These are phyloP conservation scores for Calephelis nemesis DNA, from an alignment of 1,140 invertebrate genomes.

Conservation along the genomic window DNA sequence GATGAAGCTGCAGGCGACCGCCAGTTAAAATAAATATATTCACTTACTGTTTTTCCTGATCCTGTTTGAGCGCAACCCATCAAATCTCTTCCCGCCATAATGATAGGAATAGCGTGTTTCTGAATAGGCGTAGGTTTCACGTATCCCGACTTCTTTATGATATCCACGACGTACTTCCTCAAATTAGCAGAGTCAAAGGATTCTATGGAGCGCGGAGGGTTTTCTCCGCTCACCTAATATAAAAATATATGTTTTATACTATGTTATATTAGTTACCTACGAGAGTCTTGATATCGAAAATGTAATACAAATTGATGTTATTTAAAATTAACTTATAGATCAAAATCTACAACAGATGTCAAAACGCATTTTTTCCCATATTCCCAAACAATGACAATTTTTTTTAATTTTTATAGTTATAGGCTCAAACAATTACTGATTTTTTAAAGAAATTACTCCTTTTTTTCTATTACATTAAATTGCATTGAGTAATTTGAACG, in stretches of 20 bases:
- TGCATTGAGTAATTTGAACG: no score
- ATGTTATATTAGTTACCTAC: no score
- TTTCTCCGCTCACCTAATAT: constrained; percentile 82
- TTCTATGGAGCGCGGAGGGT: constrained; percentile 82
- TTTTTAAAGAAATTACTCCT: no score
- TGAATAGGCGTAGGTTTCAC: constrained; percentile 95
- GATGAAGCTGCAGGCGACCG: not conserved
- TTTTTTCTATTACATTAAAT: no score
- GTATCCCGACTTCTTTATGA: constrained; percentile 91
- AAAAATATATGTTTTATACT: not conserved
- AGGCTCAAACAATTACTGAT: no score
- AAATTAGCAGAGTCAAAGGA: constrained; percentile 87
- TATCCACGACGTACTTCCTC: constrained; percentile 84
- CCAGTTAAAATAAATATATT: not conserved
- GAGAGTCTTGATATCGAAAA: not conserved
- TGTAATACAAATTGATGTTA: not conserved
- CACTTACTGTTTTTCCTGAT: constrained; percentile 92
- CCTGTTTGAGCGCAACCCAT: constrained; percentile 99
- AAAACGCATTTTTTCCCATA: no score
- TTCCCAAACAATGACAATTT: no score
- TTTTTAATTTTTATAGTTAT: no score
- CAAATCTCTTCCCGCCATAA: constrained; percentile 89
- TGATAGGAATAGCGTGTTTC: constrained; percentile 92
- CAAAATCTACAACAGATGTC: no score
- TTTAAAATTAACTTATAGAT: no score